A percentile compares a stretch with the other conserved stretches of the same genome.
These are phyloP conservation scores for Octomys mimax DNA, from an alignment of 2,797 vertebrate genomes.

Conservation along the genomic window DNA sequence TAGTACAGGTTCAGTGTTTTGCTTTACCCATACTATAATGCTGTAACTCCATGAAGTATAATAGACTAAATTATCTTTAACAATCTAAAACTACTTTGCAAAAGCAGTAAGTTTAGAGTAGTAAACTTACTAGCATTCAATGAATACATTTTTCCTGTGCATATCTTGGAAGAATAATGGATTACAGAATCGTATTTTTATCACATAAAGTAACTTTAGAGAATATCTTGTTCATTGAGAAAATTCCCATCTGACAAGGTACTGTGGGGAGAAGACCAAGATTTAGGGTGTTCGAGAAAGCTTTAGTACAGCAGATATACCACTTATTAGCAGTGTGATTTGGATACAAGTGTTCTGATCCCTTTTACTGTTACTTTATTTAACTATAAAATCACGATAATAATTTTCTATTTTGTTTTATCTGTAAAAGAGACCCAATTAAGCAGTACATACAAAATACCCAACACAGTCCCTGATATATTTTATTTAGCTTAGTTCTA, in stretches of 20 bases:
- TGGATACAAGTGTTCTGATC: neutral
- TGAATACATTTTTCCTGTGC: neutral
- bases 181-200: constrained; percentile 37
- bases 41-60: neutral
- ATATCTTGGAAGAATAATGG: constrained; percentile 44
- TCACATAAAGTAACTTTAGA: constrained; percentile 16
- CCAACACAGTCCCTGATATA: constrained; percentile 16
- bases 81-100: constrained; percentile 61
- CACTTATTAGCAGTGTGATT: constrained; percentile 4
- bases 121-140: constrained; percentile 31
- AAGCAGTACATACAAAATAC: constrained; percentile 25
- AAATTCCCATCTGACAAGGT: constrained; percentile 29
- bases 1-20: constrained; percentile 25
- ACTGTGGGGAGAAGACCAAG: neutral
- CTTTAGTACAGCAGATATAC: neutral
- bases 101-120: constrained; percentile 29
- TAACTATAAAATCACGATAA: constrained; percentile 24
- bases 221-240: neutral
- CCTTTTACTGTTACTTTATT: constrained; percentile 28
- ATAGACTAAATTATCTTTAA: constrained; percentile 28
- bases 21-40: neutral
- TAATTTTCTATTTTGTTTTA: constrained; percentile 50
- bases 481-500: constrained; percentile 52
- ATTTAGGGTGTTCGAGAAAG: neutral
- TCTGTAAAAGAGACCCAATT: constrained; percentile 40